phyloP scores from a whole-genome alignment of 1,140 invertebrate genomes.

The Micrasema minimum region DNA sequence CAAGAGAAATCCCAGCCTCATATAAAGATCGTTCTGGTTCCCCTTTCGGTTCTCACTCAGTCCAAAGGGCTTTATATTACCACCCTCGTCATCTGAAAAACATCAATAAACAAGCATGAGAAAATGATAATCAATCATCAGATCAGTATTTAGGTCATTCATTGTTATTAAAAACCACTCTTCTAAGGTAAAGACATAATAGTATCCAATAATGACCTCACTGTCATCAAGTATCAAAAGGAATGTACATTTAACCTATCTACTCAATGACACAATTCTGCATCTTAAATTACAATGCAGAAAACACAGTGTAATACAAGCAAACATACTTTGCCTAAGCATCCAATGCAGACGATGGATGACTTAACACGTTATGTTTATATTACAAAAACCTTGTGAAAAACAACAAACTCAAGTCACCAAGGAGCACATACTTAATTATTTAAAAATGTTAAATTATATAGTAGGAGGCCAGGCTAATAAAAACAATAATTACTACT shows the following conservation, averaged over 20 bases:
- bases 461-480: constrained; percentile 28
- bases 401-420: constrained; percentile 9
- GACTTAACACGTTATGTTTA: no score
- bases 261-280: constrained; percentile 29
- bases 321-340: no score
- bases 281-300: constrained; percentile 11
- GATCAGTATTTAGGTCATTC: background rate
- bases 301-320: no score
- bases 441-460: constrained; percentile 35
- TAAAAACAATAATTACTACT: constrained; percentile 38
- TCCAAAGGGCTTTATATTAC: constrained; percentile 71
- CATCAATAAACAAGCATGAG: constrained; percentile 20
- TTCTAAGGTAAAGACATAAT: no score
- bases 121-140: background rate
- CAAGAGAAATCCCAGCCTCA: constrained; percentile 83
- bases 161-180: no score
- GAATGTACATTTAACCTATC: constrained; percentile 39
- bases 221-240: constrained; percentile 2
- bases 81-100: constrained; percentile 75
- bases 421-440: constrained; percentile 14
- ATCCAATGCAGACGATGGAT: no score
- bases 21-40: constrained; percentile 83
- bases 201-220: no score
- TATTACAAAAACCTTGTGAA: background rate
- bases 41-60: constrained; percentile 67